Evolutionary conservation across 2,113 vertebrate genomes (phyloP).

Genomic region (Otocyon megalotis): DNA sequence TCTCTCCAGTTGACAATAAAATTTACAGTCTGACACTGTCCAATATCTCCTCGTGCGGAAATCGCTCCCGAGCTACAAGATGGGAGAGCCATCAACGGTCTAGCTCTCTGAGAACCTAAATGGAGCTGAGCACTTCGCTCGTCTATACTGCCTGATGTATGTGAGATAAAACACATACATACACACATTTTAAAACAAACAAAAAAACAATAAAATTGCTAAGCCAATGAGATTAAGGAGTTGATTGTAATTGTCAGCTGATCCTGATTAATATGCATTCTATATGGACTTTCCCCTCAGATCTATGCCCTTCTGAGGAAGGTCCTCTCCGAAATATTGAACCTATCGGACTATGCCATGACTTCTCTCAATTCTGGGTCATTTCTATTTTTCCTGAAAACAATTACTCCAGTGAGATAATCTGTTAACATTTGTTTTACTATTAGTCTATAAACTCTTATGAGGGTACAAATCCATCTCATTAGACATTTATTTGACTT

Average conservation of each 20-base stretch:
- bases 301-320: not conserved
- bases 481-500: constrained; percentile 8
- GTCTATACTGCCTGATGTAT: not conserved
- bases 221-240: not conserved
- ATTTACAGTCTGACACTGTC: not conserved
- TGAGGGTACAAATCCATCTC: not conserved
- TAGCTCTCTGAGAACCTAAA: not conserved
- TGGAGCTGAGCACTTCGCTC: not conserved
- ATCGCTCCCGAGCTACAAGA: not conserved
- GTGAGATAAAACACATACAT: not conserved
- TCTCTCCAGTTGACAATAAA: not conserved
- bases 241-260: not conserved
- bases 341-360: too few relatives aligned
- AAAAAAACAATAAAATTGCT: not conserved
- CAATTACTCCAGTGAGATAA: not conserved
- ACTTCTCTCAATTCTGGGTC: not conserved
- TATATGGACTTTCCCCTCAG: not conserved
- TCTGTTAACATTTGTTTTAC: not conserved
- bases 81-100: not conserved
- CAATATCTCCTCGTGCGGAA: not conserved
- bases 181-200: not conserved
- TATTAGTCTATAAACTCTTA: not conserved
- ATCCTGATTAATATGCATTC: not conserved
- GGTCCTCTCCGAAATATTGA: not conserved
- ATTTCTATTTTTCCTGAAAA: not conserved